phyloP scores from a whole-genome alignment of 2,888 invertebrate genomes.

The Acleris holmiana region DNA sequence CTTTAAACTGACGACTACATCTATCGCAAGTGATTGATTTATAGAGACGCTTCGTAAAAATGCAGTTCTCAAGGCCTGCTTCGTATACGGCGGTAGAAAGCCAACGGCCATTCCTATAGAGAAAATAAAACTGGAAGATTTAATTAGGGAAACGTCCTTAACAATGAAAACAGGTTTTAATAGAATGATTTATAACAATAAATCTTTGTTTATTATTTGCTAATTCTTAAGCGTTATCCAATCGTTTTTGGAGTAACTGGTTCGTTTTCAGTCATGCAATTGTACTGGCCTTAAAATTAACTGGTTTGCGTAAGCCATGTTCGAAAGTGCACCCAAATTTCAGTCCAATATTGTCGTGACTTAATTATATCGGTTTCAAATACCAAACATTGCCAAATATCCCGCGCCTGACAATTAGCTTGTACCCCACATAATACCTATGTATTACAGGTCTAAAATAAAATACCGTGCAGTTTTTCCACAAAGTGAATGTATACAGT shows the following conservation, averaged over 20 bases:
- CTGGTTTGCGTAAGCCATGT: conserved; percentile 18
- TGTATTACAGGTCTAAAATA: not conserved
- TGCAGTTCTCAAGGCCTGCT: conserved; percentile 21
- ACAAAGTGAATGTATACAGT: conserved; percentile 1
- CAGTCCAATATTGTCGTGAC: conserved; percentile 10
- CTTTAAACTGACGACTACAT: not conserved
- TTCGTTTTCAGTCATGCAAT: conserved; percentile 3
- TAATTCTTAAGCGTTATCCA: no score
- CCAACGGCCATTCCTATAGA: conserved; percentile 40
- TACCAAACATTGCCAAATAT: conserved; percentile 16
- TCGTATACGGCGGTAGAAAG: conserved; percentile 26
- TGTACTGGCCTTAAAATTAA: conserved; percentile 17
- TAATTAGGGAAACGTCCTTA: conserved; percentile 45
- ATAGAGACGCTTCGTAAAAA: conserved; percentile 37
- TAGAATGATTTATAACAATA: not conserved
- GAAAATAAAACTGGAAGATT: conserved; percentile 51
- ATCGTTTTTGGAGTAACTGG: not conserved
- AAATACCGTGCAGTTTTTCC: not conserved
- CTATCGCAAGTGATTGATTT: conserved; percentile 36
- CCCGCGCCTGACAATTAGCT: not conserved
- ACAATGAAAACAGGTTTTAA: not conserved
- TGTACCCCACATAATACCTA: not conserved
- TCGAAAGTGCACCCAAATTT: conserved; percentile 20
- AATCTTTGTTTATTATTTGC: no score
- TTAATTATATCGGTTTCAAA: conserved; percentile 7